Percentiles rank a stretch among this genome's conserved stretches.
Evolutionary conservation across 2,113 vertebrate genomes (phyloP).

Genomic region (Agelaius phoeniceus): DNA sequence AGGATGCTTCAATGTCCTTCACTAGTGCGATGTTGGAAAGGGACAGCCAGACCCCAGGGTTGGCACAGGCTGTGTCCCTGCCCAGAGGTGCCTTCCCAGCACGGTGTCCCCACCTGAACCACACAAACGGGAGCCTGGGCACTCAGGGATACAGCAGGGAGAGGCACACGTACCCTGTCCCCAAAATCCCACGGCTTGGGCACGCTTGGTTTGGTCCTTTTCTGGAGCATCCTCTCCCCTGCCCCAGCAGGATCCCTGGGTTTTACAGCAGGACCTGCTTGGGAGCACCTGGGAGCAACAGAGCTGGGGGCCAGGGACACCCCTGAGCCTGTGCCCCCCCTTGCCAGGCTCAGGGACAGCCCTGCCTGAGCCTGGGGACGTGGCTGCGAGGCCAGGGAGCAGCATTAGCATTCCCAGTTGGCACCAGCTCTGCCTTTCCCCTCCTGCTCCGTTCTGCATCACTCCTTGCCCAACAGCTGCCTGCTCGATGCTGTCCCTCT

Average conservation of each 20-base stretch:
- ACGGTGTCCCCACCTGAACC: not conserved
- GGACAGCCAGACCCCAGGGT: not conserved
- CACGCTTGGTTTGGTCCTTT: not conserved
- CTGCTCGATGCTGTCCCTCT: not conserved
- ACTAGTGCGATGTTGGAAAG: not conserved
- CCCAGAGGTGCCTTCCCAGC: not conserved
- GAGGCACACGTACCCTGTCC: accelerated
- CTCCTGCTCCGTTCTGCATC: accelerated
- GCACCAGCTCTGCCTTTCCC: not conserved
- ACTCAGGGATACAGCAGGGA: not conserved
- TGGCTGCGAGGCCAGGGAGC: not conserved
- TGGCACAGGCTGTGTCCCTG: not conserved
- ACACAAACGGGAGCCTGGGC: accelerated
- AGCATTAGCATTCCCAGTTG: not conserved
- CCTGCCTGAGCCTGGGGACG: not conserved
- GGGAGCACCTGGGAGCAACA: not conserved
- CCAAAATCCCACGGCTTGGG: not conserved
- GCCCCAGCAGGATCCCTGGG: accelerated
- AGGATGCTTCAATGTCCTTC: accelerated
- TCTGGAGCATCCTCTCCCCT: not conserved
- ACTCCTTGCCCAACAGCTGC: not conserved
- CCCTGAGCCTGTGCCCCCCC: accelerated
- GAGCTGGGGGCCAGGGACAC: not conserved
- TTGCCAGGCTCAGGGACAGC: not conserved
- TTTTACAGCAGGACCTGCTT: not conserved